A percentile compares a stretch with the other conserved stretches of the same genome.
phyloP scores from a whole-genome alignment of 1,140 invertebrate species.

The Apis cerana region DNA sequence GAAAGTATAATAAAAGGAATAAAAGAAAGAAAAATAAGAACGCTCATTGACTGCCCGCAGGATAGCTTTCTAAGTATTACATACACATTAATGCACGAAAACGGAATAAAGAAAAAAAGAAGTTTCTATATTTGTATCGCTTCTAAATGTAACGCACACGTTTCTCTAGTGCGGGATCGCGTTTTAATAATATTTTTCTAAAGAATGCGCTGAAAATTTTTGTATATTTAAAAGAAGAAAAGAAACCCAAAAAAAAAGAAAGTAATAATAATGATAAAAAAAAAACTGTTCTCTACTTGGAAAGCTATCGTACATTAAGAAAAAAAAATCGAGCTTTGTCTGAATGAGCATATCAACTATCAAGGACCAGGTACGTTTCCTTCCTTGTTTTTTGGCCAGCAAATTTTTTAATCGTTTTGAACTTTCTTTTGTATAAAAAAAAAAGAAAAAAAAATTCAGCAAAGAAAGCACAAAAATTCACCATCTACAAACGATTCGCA shows the following conservation, averaged over 20 bases:
- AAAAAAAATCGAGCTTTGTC: constrained; percentile 42
- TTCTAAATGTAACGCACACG: constrained; percentile 30
- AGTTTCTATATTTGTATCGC: constrained; percentile 56
- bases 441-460: not conserved
- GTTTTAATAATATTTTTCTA: constrained; percentile 52
- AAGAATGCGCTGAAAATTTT: constrained; percentile 21
- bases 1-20: not conserved
- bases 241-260: constrained; percentile 9
- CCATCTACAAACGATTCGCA: constrained; percentile 41
- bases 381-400: constrained; percentile 45
- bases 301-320: constrained; percentile 26
- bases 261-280: constrained; percentile 5
- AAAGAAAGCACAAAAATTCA: constrained; percentile 51
- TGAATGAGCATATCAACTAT: constrained; percentile 69
- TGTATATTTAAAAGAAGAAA: constrained; percentile 10
- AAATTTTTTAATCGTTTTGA: constrained; percentile 8
- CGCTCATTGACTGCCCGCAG: constrained; percentile 13
- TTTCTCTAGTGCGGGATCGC: constrained; percentile 21
- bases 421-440: not conserved
- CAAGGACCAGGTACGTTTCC: constrained; percentile 64
- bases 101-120: constrained; percentile 40
- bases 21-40: not conserved
- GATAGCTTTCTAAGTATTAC: constrained; percentile 40
- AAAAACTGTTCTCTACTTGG: constrained; percentile 24
- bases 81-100: constrained; percentile 1